phyloP scores from a whole-genome alignment of 2,113 vertebrate species.

The Myocastor coypus region DNA sequence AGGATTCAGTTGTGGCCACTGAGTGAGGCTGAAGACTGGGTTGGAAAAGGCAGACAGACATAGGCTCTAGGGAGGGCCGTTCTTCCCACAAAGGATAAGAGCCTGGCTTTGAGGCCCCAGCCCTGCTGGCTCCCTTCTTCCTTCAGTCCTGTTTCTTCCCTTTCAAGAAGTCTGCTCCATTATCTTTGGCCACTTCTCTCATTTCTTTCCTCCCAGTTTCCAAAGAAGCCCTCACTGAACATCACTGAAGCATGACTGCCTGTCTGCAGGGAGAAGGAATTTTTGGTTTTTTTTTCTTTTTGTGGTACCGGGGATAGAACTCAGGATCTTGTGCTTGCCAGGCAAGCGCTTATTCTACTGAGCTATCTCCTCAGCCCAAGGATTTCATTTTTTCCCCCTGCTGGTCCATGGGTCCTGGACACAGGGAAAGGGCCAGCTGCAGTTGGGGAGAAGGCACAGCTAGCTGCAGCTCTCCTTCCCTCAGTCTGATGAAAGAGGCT shows the following conservation, averaged over 20 bases:
- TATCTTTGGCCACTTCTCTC: not conserved
- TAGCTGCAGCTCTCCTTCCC: constrained; percentile 66
- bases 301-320: no score
- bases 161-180: constrained; percentile 66
- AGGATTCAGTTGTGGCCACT: constrained; percentile 6
- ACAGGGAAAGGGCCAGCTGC: not conserved
- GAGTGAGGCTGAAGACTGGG: constrained; percentile 36
- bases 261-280: constrained; percentile 78
- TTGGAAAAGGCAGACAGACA: constrained; percentile 51
- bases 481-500: constrained; percentile 73
- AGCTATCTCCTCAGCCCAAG: not conserved
- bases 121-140: not conserved
- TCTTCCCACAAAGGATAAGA: not conserved
- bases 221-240: constrained; percentile 87
- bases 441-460: constrained; percentile 15
- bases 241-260: constrained; percentile 87
- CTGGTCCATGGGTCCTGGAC: constrained; percentile 73
- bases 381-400: constrained; percentile 81
- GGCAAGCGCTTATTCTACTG: no score
- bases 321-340: no score
- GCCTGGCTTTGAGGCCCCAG: constrained; percentile 40
- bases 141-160: constrained; percentile 20
- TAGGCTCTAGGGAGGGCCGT: not conserved
- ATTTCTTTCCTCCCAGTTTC: constrained; percentile 82
- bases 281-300: constrained; percentile 27